phyloP scores from a whole-genome alignment of 2,113 vertebrate genomes.

The Mionectes macconnelli region DNA sequence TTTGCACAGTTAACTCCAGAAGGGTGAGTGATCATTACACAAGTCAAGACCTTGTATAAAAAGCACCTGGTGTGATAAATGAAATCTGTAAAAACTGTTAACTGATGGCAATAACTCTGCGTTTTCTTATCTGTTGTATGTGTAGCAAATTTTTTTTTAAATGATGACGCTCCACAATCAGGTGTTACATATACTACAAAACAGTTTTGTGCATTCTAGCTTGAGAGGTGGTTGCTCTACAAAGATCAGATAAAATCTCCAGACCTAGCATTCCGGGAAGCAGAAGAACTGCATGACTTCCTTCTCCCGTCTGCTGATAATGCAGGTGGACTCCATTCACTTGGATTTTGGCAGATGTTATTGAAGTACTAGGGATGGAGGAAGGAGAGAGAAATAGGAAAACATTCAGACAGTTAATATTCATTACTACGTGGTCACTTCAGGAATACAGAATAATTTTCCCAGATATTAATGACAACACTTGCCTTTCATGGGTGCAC shows the following conservation, averaged over 20 bases:
- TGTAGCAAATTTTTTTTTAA: background rate
- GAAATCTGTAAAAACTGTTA: background rate
- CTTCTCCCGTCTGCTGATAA: constrained; percentile 82
- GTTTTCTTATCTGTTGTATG: background rate
- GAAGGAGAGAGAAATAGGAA: constrained; percentile 14
- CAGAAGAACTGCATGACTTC: constrained; percentile 83
- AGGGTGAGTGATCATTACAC: background rate
- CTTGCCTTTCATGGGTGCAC: background rate
- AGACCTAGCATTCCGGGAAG: constrained; percentile 90
- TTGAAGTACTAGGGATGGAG: constrained; percentile 67
- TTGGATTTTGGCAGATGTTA: constrained; percentile 71
- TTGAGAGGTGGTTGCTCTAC: background rate
- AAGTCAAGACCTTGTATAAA: background rate
- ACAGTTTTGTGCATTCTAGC: background rate
- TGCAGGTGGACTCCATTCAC: constrained; percentile 87
- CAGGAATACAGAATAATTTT: background rate
- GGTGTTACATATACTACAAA: background rate
- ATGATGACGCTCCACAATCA: background rate
- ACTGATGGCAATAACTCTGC: background rate
- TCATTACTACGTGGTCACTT: background rate
- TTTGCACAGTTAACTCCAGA: background rate
- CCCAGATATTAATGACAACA: background rate
- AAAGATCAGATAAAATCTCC: constrained; percentile 9
- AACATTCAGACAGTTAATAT: background rate
- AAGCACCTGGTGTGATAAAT: background rate